Base-by-base conservation (phyloP, 2,113 vertebrate genomes). In the Cranoglanis bouderius region DNA sequence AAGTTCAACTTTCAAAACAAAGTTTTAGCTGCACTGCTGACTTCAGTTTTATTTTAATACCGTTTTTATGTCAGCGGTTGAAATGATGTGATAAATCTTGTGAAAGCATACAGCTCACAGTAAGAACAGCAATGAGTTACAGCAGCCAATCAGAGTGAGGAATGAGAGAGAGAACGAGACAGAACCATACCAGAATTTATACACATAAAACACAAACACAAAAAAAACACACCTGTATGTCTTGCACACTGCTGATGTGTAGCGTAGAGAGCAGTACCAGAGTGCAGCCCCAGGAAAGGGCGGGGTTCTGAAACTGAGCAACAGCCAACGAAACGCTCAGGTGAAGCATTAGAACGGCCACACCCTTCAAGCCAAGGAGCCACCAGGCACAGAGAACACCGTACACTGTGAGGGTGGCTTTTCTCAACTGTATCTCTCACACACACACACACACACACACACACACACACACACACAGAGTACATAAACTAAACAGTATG, bases 201-300 rank as follows among this genome's bases (percentile, higher is more conserved):
- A 83, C 70, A 81, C 35, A 51, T 4, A 77, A 24, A 32, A 86
- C 93, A 77, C 93, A 98, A 55, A 55, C 10, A 49, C 10, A 3
- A 51, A 24, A 77, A 32, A 35, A 10, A 86, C 93, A 80, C 93
- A 98, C 98, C 97, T 98, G 97, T 9, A 97, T 88, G 87, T 98
- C 96, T 92, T 98, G 97, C 88, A 98, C 90, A 2, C 94, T 91
- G n/a, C 95, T 93, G 85, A 98, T 90, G 85, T 96, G 96, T 61
- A 98, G 93, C 0, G 96, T 97, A 84, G 94, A 96, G 1, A 99
- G 96, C 85, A 99, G 94, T 78, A 97, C 74, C 80, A 98, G 94
- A 59, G 96, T 96, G 77, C 96, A 97, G 59, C 95, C 63, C 98
- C 98, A 99, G 0, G 96, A 96, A 63, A 98, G 89, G 78, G 92